phyloP scores from a whole-genome alignment of 2,113 vertebrate genomes.

The Spilogale gracilis region DNA sequence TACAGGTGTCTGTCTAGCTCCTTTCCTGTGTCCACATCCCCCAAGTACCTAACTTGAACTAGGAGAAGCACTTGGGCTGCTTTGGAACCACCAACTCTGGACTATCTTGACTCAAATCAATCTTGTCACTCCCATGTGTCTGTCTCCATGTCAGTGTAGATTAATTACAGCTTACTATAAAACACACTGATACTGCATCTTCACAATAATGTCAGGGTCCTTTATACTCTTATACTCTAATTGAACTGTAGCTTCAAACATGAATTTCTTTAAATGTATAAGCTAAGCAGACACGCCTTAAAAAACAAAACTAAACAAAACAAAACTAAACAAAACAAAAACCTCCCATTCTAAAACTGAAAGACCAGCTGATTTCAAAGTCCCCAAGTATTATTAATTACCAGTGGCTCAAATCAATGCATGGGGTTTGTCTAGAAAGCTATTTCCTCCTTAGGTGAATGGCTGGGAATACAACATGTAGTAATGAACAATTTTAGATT shows the following conservation, averaged over 20 bases:
- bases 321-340: not conserved
- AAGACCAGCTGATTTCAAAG: conserved; percentile 72
- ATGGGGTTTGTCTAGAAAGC: conserved; percentile 60
- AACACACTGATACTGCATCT: conserved; percentile 79
- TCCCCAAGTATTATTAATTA: conserved; percentile 84
- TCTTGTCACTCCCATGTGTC: conserved; percentile 56
- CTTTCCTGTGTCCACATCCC: not conserved
- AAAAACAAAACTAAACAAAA: not conserved
- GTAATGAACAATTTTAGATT: conserved; percentile 56
- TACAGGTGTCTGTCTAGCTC: not conserved
- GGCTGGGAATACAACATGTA: conserved; percentile 70
- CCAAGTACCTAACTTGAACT: not conserved
- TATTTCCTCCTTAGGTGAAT: conserved; percentile 65
- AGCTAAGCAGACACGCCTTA: conserved; percentile 46
- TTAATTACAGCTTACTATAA: conserved; percentile 84
- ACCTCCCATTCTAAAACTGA: conserved; percentile 29
- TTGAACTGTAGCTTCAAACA: conserved; percentile 84
- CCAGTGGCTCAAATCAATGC: conserved; percentile 77
- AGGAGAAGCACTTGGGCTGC: not conserved
- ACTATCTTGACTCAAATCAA: not conserved
- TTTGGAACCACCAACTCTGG: not conserved
- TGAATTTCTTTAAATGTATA: conserved; percentile 78
- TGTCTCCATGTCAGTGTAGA: conserved; percentile 69
- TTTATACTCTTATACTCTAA: conserved; percentile 80
- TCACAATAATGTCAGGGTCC: conserved; percentile 75